A percentile compares a stretch with the other conserved stretches of the same genome.
phyloP scores from a whole-genome alignment of 2,888 invertebrate species.

The Pimpla rufipes region DNA sequence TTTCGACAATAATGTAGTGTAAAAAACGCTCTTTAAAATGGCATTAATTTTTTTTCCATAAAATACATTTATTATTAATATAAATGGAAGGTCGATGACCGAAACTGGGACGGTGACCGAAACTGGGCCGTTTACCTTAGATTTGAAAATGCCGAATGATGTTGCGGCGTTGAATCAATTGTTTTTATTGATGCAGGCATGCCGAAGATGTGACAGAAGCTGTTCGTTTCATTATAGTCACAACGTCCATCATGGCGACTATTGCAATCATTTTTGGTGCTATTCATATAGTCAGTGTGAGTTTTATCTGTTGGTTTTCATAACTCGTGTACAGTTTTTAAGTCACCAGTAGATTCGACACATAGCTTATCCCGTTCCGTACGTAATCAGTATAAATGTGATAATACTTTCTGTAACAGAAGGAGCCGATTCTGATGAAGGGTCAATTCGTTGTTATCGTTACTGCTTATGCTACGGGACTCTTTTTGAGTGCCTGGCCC shows the following conservation, averaged over 20 bases:
- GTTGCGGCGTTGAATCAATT: neutral
- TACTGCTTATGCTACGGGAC: slow-evolving; percentile 42
- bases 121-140: too few species aligned
- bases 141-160: neutral
- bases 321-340: neutral
- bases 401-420: slow-evolving; percentile 37
- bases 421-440: slow-evolving; percentile 65
- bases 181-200: slow-evolving; percentile 48
- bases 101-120: too few species aligned
- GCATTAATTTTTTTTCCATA: too few species aligned
- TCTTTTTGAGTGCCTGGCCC: slow-evolving; percentile 69
- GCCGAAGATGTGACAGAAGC: slow-evolving; percentile 55
- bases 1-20: too few species aligned
- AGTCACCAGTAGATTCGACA: neutral
- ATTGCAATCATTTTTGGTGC: slow-evolving; percentile 60
- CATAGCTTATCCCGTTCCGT: too few species aligned
- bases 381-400: neutral
- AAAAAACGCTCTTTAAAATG: too few species aligned
- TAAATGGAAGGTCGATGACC: too few species aligned
- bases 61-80: too few species aligned
- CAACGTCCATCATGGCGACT: slow-evolving; percentile 50
- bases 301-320: slow-evolving; percentile 11
- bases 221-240: slow-evolving; percentile 60
- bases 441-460: slow-evolving; percentile 64
- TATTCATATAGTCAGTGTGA: slow-evolving; percentile 67